Evolutionary conservation across 2,113 vertebrate species (phyloP).

Genomic region (human): GRCh38 chr14:51012501-51013000

Average conservation of each 20-base stretch:
- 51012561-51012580: background rate
- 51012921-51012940: background rate
- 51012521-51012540: background rate
- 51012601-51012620: background rate
- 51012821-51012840: conserved; percentile 7
- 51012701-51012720: background rate
- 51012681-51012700: background rate
- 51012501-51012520: background rate
- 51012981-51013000: background rate
- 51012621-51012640: background rate
- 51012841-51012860: background rate
- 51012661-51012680: background rate
- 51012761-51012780: background rate
- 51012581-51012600: background rate
- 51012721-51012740: background rate
- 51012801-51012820: background rate
- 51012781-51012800: conserved; percentile 9
- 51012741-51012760: background rate
- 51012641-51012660: background rate
- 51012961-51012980: background rate
- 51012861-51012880: background rate
- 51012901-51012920: background rate
- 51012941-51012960: background rate
- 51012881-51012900: background rate
- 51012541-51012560: background rate